Conservation (phyloP, 1,140 invertebrate genomes). For the Phenacoccus solenopsis region DNA sequence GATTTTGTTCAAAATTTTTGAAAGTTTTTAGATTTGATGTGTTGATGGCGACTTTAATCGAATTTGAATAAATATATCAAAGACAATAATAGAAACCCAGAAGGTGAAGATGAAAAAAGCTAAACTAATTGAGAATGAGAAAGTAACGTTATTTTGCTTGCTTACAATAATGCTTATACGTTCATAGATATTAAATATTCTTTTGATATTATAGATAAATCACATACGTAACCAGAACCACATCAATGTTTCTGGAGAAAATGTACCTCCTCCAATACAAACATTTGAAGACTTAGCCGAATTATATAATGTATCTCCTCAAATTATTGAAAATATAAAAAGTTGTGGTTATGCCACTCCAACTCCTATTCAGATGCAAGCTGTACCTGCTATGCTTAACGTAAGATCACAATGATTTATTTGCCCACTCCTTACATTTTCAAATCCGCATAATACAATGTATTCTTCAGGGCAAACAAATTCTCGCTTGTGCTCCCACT, state of each 20-base stretch:
- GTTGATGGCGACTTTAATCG: too few relatives aligned
- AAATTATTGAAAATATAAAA: slow-evolving; percentile 58
- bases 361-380: slow-evolving; percentile 91
- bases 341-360: slow-evolving; percentile 62
- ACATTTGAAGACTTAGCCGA: slow-evolving; percentile 52
- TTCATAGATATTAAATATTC: neutral
- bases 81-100: neutral
- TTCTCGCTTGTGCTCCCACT: slow-evolving; percentile 88
- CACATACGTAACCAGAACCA: slow-evolving; percentile 56
- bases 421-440: neutral
- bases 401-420: slow-evolving; percentile 33
- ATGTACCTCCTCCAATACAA: slow-evolving; percentile 57
- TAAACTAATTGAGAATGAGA: neutral
- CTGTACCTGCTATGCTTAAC: slow-evolving; percentile 73
- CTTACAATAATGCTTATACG: neutral
- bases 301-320: slow-evolving; percentile 42
- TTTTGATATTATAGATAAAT: slow-evolving; percentile 45
- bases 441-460: neutral
- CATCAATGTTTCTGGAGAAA: slow-evolving; percentile 62
- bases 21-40: too few relatives aligned
- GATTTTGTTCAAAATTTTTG: too few relatives aligned
- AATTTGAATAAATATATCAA: too few relatives aligned
- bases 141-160: neutral
- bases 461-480: slow-evolving; percentile 53
- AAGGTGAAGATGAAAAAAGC: neutral